These are phyloP conservation scores for Pseudomyrmex gracilis DNA, from an alignment of 1,140 invertebrate species.

Conservation along the genomic window DNA sequence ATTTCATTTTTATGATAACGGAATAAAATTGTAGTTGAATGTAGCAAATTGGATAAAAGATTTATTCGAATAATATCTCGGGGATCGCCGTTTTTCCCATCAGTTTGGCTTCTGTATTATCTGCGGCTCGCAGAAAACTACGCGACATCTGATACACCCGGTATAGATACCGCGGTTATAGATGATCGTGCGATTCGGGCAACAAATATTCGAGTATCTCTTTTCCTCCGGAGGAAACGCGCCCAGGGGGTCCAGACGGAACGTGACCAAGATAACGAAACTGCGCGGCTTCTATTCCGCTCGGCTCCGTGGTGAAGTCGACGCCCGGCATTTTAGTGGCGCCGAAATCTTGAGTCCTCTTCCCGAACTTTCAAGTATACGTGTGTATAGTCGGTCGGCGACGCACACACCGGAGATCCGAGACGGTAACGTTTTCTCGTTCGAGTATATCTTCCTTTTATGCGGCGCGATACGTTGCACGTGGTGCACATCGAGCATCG, in stretches of 20 bases:
- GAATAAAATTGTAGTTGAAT: too few species aligned
- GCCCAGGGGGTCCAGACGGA: conserved; percentile 63
- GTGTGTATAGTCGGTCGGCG: not conserved
- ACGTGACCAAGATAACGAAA: conserved; percentile 74
- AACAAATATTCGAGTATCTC: conserved; percentile 75
- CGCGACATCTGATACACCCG: conserved; percentile 33
- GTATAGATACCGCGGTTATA: conserved; percentile 68
- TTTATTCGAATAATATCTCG: not conserved
- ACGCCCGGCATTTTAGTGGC: conserved; percentile 56
- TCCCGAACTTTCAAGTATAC: not conserved
- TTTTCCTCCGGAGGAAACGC: conserved; percentile 68
- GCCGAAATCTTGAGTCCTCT: conserved; percentile 59
- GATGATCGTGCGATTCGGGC: conserved; percentile 61
- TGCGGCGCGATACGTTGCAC: conserved; percentile 45
- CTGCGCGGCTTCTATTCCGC: conserved; percentile 51
- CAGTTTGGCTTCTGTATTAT: not conserved
- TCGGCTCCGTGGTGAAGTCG: conserved; percentile 30
- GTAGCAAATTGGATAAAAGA: too few species aligned
- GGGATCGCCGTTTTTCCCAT: not conserved
- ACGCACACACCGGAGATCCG: not conserved
- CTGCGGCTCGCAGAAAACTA: conserved; percentile 7
- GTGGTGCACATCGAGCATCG: conserved; percentile 49
- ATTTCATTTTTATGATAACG: too few species aligned
- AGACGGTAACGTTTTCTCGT: conserved; percentile 47
- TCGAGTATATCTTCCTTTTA: conserved; percentile 65